Base-by-base conservation (phyloP, 2,113 vertebrate genomes). In the Melospiza georgiana region DNA sequence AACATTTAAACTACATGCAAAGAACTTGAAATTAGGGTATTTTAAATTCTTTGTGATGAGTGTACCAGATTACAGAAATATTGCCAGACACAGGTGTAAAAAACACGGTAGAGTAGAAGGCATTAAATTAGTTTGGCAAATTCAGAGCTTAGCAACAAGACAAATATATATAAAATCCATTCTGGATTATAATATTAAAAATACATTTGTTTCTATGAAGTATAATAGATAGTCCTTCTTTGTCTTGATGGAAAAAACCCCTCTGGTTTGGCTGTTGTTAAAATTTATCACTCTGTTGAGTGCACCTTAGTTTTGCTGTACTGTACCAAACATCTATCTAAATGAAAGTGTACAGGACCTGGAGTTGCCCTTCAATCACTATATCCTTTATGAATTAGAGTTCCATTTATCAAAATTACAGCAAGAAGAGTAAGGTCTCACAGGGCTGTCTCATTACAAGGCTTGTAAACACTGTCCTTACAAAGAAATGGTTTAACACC, bases 381-480 rank as follows among this genome's bases (percentile, higher is more conserved):
- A 95, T 97, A 98, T 95, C 97, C 96, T 98, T 98, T 97, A 98
- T 98, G 97, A 98, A 98, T 98, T 97, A 98, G 96, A 98, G 93
- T 95, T 97, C 97, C 97, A 98, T 99, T 98, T 98, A 98, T 99
- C 98, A 99, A 98, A 97, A 98, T 98, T 98, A 98, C 94, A 97
- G 96, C 95, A 97, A 95, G 97, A 97, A 96, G 97, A 97, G 97
- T 95, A 98, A 97, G 97, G 97, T 98, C 97, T 98, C 97, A 89
- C 81, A 98, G 97, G 97, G 97, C 97, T 94, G 97, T 95, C 98
- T 98, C 97, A 98, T 98, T 98, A 98, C 97, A 98, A 97, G 98
- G 85, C 97, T 97, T 98, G 97, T 98, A 98, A 98, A 98, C 97
- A 98, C 97, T 97, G 97, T 98, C 98, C 97, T 98, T 98, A 98